These are phyloP conservation scores for Hyperopisus bebe DNA, from an alignment of 2,113 vertebrate species.

Conservation along the genomic window DNA sequence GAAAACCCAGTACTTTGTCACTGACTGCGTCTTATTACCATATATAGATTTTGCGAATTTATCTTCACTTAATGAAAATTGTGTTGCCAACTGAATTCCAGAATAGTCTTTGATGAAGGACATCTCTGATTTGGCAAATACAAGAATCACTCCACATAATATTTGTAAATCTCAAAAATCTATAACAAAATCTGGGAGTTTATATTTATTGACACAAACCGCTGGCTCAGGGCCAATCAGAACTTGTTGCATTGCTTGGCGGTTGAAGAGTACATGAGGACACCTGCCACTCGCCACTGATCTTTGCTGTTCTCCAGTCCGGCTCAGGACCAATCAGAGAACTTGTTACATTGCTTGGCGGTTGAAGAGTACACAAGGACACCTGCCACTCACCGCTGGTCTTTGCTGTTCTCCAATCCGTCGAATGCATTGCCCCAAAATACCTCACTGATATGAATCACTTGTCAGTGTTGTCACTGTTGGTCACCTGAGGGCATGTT, in stretches of 20 bases:
- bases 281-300: neutral
- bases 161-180: neutral
- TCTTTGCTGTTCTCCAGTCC: conserved; percentile 7
- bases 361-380: neutral
- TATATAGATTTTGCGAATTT: conserved; percentile 9
- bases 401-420: conserved; percentile 10
- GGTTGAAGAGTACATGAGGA: neutral
- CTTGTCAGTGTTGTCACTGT: conserved; percentile 14
- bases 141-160: neutral
- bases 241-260: neutral
- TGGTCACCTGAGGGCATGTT: conserved; percentile 32
- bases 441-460: conserved; percentile 38
- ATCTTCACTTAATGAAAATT: neutral
- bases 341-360: neutral
- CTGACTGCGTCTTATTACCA: neutral
- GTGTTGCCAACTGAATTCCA: neutral
- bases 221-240: conserved; percentile 26
- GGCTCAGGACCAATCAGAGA: conserved; percentile 22
- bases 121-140: neutral
- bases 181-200: neutral
- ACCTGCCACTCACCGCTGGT: neutral
- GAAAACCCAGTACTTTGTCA: neutral
- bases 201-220: conserved; percentile 33
- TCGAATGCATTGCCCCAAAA: conserved; percentile 23
- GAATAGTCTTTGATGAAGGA: neutral